Base-by-base conservation (phyloP, 2,888 invertebrate species). In the Cantharis lateralis region DNA sequence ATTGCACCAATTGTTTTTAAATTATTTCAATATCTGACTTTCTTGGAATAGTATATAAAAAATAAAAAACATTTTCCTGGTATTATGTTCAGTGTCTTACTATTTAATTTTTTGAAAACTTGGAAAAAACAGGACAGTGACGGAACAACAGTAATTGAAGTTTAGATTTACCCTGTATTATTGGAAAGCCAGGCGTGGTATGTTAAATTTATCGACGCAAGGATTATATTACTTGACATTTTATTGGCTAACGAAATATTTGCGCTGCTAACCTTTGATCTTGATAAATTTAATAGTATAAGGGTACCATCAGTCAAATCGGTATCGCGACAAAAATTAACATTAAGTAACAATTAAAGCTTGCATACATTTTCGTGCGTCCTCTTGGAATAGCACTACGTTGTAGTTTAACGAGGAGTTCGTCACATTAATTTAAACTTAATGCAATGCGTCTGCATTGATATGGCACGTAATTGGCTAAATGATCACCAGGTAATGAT, bases 401-500 rank as follows among this genome's bases (percentile, higher is more conserved):
- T 16, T 74, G 70, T 66, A 74, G 18, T 74, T 74, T 69, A 71
- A 68, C 75, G 70, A 18, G 66, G 75, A 71, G 75, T 72, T 77
- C 77, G 80, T 77, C 78, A 77, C 78, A 78, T 79, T 81, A 80
- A 81, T 81, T 72, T 74, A 76, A 61, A 63, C 62, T 78, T 78
- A 81, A 80, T 79, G 82, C 80, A 82, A 78, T 81, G 81, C 82
- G 80, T 82, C 82, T 78, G 82, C 81, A 82, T 82, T 83, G 84
- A 85, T 85, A 83, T 82, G 83, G 84, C 83, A 82, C 83, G 82
- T 85, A 83, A 84, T 83, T 83, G 83, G 82, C 82, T 81, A 82
- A 82, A 83, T 82, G 85, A 85, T 86, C 84, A 84, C 81, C 81
- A 82, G 80, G 81, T 84, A 85, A 85, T 84, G 85, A 85, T 87